Evolutionary conservation across 2,113 vertebrate species (phyloP).

Genomic region (Acrocephalus arundinaceus): DNA sequence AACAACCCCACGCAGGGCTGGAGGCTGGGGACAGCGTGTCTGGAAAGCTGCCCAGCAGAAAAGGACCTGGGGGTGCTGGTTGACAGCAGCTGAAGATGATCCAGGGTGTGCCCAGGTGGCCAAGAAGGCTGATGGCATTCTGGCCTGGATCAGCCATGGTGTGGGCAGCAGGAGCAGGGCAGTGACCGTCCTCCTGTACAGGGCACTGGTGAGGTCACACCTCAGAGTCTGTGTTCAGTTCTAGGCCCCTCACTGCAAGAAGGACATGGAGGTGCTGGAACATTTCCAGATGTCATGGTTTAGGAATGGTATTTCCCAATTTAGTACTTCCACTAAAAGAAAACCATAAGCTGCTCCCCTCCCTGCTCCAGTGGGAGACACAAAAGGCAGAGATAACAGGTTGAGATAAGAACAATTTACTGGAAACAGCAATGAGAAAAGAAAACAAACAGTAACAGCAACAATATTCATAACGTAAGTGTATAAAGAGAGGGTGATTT

Average conservation of each 20-base stretch:
- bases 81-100: fast-evolving
- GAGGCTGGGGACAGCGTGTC: not conserved
- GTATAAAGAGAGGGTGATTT: not conserved
- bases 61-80: not conserved
- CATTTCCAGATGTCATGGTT: not conserved
- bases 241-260: not conserved
- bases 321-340: not conserved
- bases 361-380: not conserved
- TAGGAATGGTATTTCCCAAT: not conserved
- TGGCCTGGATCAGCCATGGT: not conserved
- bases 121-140: not conserved
- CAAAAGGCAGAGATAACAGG: not conserved
- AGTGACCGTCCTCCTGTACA: fast-evolving
- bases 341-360: not conserved
- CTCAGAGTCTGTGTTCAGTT: not conserved
- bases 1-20: not conserved
- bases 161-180: not conserved
- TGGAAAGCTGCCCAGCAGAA: not conserved
- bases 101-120: not conserved
- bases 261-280: not conserved
- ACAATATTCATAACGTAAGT: not conserved
- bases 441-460: not conserved
- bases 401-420: not conserved
- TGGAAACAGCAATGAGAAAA: not conserved
- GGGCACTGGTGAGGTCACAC: fast-evolving